A percentile compares a stretch with the other conserved stretches of the same genome.
Conservation (phyloP, 1,140 invertebrate species). For the Trichonephila inaurata region DNA sequence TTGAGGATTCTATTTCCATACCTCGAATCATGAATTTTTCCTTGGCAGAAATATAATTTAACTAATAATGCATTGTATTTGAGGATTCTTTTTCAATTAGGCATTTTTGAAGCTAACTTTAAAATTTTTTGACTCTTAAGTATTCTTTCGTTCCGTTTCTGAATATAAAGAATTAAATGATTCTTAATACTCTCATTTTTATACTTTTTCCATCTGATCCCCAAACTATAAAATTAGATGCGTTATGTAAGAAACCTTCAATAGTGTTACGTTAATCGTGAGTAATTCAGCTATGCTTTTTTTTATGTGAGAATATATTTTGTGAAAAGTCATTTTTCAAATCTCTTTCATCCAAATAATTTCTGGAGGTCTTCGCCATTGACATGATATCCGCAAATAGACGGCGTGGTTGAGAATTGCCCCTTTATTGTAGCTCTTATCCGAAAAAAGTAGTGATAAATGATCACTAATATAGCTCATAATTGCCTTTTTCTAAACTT, state of each 20-base stretch:
- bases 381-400: neutral
- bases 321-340: neutral
- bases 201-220: neutral
- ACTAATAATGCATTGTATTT: no score
- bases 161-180: no score
- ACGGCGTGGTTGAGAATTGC: neutral
- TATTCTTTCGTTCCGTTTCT: no score
- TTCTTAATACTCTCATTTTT: neutral
- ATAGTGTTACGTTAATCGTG: neutral
- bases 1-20: no score
- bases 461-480: conserved; percentile 1
- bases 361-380: neutral
- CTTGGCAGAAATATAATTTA: no score
- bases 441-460: neutral
- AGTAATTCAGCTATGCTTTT: neutral
- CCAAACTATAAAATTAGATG: neutral
- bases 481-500: conserved; percentile 24
- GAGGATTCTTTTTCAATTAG: no score
- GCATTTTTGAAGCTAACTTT: no score
- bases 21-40: no score
- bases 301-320: neutral
- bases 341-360: neutral
- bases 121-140: no score
- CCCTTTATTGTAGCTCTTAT: neutral
- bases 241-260: neutral